Conservation (phyloP, 2,888 invertebrate species). For the Pediacus dermestoides region DNA sequence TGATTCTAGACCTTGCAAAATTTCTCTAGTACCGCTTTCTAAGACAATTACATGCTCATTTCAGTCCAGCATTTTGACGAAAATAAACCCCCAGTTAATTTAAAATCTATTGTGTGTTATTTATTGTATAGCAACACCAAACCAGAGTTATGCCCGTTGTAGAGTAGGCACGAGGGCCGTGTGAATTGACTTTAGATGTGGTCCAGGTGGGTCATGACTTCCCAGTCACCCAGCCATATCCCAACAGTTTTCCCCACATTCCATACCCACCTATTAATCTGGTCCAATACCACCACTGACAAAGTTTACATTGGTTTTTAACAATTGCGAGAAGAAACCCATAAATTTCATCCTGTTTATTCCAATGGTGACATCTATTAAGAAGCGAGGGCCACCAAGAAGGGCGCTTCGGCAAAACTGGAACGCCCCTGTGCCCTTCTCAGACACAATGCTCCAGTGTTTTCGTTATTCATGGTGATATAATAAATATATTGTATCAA, state of each 20-base stretch:
- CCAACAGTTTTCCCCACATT: too few species aligned
- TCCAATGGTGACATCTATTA: constrained; percentile 39
- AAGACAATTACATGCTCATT: too few species aligned
- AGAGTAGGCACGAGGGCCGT: constrained; percentile 38
- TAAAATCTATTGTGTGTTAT: too few species aligned
- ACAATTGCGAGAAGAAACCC: constrained; percentile 32
- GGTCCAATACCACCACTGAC: constrained; percentile 19
- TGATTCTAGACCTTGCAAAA: too few species aligned
- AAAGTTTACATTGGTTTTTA: constrained; percentile 37
- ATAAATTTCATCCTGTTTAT: constrained; percentile 33
- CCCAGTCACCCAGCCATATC: constrained; percentile 23
- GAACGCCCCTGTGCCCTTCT: constrained; percentile 29
- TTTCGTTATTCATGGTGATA: constrained; percentile 25
- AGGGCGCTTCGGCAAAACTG: constrained; percentile 25
- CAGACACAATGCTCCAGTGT: constrained; percentile 23
- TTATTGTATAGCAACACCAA: too few species aligned
- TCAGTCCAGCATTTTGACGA: too few species aligned
- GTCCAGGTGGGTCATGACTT: constrained; percentile 40
- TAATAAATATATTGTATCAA: constrained; percentile 41
- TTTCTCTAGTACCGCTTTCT: too few species aligned
- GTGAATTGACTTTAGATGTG: constrained; percentile 38
- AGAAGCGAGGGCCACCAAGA: too few species aligned
- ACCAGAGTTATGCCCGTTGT: too few species aligned
- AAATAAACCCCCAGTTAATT: too few species aligned
- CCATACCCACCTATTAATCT: too few species aligned